Base-by-base conservation (phyloP, 2,113 vertebrate species). In the Larimichthys crocea region DNA sequence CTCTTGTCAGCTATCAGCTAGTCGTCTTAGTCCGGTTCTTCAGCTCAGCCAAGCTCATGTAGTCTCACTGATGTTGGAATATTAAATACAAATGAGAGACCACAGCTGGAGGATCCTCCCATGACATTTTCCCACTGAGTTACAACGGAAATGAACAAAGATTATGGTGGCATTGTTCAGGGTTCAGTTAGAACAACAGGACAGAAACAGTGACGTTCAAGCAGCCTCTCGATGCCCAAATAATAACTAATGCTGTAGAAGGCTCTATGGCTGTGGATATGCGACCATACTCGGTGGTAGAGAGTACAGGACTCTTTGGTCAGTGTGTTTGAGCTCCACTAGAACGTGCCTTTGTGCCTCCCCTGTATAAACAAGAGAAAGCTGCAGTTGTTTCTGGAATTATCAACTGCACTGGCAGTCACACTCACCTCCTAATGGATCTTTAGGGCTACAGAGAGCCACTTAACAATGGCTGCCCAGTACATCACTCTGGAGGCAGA, bases 401-500 rank as follows among this genome's bases (percentile, higher is more conserved):
- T 42, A 63, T 53, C 29, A 50, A 46, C 19, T 20, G 10, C 46
- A 10, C 16, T 2, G 16, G 16, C 46, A 49, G 8, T 49, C 29
- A 44, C 16, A 26, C 64, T 31, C 24, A 3, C 16, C 46, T 2
- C 48, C 17, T 19, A 82, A 68, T 84, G 61, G 80, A 78, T 59
- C 53, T 75, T 64, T 26, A 49, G 44, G 44, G 48, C 65, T 55
- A 60, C 31, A 2, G 74, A 78, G 52, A 82, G 50, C 74, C 74
- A 79, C 74, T 24, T 82, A 22, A 75, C 80, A 22, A 68, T 50
- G 57, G 66, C 76, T 69, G 67, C 53, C 20, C 80, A 82, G 53
- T 74, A 20, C 74, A 77, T 82, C 35, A 44, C 75, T 20, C 49
- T 44, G 0, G n/a, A 68, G 24, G 55, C 68, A 74, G 65, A 87